A percentile compares a stretch with the other conserved stretches of the same genome.
Evolutionary conservation across 1,140 invertebrate species (phyloP).

Genomic region (Sweltsa coloradensis): DNA sequence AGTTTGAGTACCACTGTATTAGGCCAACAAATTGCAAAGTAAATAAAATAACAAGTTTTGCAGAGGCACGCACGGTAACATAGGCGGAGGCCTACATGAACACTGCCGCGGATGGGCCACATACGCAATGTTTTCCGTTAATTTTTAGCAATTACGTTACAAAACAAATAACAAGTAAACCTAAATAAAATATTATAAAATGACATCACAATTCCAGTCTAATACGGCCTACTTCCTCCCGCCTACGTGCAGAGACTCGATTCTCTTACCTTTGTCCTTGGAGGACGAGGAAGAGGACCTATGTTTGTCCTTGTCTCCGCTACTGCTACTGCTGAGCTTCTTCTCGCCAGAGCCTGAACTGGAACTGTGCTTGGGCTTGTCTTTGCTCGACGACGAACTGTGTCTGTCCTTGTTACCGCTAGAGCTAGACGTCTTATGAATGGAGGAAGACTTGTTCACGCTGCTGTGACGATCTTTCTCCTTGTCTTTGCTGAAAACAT

Average conservation of each 20-base stretch:
- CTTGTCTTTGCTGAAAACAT: conserved; percentile 21
- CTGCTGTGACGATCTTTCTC: conserved; percentile 38
- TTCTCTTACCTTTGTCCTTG: conserved; percentile 30
- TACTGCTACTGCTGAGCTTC: conserved; percentile 32
- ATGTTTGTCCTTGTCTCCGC: conserved; percentile 27
- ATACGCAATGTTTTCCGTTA: too few relatives aligned
- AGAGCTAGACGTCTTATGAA: conserved; percentile 33
- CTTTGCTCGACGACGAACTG: conserved; percentile 27
- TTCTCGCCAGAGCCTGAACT: conserved; percentile 30
- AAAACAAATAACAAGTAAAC: not conserved
- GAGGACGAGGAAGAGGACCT: conserved; percentile 13
- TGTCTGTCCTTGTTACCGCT: conserved; percentile 33
- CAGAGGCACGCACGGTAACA: too few relatives aligned
- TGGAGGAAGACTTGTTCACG: conserved; percentile 48
- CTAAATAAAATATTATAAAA: not conserved
- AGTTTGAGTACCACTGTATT: too few relatives aligned
- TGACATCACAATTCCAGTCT: too few relatives aligned
- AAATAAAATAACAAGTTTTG: too few relatives aligned
- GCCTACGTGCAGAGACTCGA: conserved; percentile 22
- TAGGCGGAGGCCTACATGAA: too few relatives aligned
- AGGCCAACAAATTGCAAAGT: too few relatives aligned
- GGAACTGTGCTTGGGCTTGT: conserved; percentile 26
- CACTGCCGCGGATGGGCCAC: too few relatives aligned
- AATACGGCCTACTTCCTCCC: conserved; percentile 3
- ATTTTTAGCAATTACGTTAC: not conserved